These are phyloP conservation scores for Apus apus DNA, from an alignment of 2,113 vertebrate genomes.

Conservation along the genomic window DNA sequence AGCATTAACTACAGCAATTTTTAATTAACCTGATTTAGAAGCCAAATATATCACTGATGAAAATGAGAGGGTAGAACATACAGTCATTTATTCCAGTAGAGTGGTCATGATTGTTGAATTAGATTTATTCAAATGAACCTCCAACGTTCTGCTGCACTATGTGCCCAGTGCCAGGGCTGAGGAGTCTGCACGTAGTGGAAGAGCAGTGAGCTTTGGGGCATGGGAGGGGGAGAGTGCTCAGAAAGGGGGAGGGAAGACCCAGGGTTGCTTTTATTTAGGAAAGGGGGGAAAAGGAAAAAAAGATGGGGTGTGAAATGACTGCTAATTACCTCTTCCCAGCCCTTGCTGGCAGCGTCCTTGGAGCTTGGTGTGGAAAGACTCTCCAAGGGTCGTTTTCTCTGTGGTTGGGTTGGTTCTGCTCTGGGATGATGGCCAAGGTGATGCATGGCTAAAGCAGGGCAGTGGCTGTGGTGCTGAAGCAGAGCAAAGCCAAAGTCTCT, in stretches of 20 bases:
- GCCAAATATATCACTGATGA: slow-evolving; percentile 54
- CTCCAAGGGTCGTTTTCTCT: neutral
- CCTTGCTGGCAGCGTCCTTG: neutral
- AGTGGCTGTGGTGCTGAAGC: neutral
- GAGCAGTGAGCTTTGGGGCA: neutral
- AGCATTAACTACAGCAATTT: slow-evolving; percentile 53
- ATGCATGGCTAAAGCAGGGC: neutral
- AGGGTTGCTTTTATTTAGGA: rapidly evolving
- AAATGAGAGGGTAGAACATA: slow-evolving; percentile 64
- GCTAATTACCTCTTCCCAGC: neutral
- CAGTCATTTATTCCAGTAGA: slow-evolving; percentile 58
- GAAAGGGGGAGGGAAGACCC: neutral
- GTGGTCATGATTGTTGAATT: slow-evolving; percentile 37
- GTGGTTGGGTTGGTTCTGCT: neutral
- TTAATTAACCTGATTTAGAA: slow-evolving; percentile 73
- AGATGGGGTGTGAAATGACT: neutral
- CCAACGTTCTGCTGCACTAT: neutral
- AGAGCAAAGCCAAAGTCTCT: neutral
- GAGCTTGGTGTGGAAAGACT: neutral
- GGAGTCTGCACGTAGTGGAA: neutral
- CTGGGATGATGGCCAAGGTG: neutral
- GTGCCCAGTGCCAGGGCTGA: neutral
- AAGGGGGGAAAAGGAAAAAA: neutral
- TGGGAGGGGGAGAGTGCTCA: neutral
- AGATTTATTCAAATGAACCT: slow-evolving; percentile 33